phyloP scores from a whole-genome alignment of 1,140 invertebrate genomes.

The Mercenaria mercenaria region DNA sequence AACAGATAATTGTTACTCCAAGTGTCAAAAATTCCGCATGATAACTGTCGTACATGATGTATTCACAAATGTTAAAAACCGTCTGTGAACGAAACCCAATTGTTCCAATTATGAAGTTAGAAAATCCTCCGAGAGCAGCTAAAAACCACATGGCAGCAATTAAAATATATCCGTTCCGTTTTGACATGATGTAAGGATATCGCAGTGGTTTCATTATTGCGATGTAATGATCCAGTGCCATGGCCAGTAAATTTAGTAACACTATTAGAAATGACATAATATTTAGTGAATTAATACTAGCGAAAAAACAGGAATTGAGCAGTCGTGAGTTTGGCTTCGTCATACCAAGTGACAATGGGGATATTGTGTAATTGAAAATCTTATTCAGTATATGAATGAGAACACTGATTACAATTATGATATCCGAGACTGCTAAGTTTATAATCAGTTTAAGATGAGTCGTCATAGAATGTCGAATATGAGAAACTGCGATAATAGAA shows the following conservation, averaged over 20 bases:
- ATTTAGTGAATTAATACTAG: slow-evolving; percentile 73
- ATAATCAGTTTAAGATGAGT: slow-evolving; percentile 81
- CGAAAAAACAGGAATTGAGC: slow-evolving; percentile 71
- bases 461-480: slow-evolving; percentile 70
- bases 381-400: slow-evolving; percentile 75
- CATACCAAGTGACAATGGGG: slow-evolving; percentile 9
- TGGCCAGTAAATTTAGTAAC: slow-evolving; percentile 89
- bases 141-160: slow-evolving; percentile 89
- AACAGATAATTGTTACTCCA: slow-evolving; percentile 84
- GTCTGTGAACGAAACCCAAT: slow-evolving; percentile 72
- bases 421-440: slow-evolving; percentile 78
- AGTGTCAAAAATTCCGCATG: slow-evolving; percentile 81
- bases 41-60: slow-evolving; percentile 83
- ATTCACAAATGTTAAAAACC: slow-evolving; percentile 84
- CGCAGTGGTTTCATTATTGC: slow-evolving; percentile 94
- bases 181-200: slow-evolving; percentile 90
- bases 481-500: slow-evolving; percentile 73
- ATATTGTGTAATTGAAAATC: slow-evolving; percentile 69
- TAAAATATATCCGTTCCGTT: slow-evolving; percentile 89
- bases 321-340: slow-evolving; percentile 58
- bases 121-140: slow-evolving; percentile 88
- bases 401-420: slow-evolving; percentile 76
- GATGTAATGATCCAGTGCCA: slow-evolving; percentile 92
- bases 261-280: slow-evolving; percentile 86
- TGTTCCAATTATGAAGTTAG: slow-evolving; percentile 80